phyloP scores from a whole-genome alignment of 2,113 vertebrate species.

The Stictonetta naevosa region DNA sequence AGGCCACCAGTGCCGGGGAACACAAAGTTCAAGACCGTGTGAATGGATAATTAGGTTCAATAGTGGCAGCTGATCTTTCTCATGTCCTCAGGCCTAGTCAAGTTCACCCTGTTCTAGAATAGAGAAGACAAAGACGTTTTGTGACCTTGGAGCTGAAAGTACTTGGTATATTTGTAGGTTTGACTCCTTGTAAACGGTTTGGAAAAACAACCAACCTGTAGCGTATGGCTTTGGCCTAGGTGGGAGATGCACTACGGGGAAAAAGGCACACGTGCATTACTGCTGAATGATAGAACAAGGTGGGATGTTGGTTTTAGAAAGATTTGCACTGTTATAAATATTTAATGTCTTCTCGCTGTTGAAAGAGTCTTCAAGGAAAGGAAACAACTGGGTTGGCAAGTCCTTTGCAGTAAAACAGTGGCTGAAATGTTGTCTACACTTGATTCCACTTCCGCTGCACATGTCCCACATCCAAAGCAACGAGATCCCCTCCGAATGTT shows the following conservation, averaged over 20 bases:
- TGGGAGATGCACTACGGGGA: not conserved
- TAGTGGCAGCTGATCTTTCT: not conserved
- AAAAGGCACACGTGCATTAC: not conserved
- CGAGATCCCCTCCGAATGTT: fast-evolving
- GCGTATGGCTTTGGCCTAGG: not conserved
- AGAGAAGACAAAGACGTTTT: not conserved
- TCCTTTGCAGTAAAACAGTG: not conserved
- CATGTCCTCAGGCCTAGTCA: not conserved
- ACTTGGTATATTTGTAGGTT: not conserved
- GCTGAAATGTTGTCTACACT: not conserved
- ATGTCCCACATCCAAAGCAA: not conserved
- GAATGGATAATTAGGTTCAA: not conserved
- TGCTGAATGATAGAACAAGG: not conserved
- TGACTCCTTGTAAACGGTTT: not conserved
- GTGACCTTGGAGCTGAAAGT: not conserved
- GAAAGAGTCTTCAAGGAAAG: not conserved
- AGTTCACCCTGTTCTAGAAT: not conserved
- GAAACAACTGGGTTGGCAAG: not conserved
- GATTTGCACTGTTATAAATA: not conserved
- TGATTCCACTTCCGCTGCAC: not conserved
- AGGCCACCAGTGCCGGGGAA: not conserved
- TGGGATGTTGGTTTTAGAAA: not conserved
- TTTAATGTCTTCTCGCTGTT: not conserved
- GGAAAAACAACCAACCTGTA: not conserved
- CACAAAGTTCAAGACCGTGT: no score